These are phyloP conservation scores for Aradophagus sp. DNA, from an alignment of 1,140 invertebrate species.

Conservation along the genomic window DNA sequence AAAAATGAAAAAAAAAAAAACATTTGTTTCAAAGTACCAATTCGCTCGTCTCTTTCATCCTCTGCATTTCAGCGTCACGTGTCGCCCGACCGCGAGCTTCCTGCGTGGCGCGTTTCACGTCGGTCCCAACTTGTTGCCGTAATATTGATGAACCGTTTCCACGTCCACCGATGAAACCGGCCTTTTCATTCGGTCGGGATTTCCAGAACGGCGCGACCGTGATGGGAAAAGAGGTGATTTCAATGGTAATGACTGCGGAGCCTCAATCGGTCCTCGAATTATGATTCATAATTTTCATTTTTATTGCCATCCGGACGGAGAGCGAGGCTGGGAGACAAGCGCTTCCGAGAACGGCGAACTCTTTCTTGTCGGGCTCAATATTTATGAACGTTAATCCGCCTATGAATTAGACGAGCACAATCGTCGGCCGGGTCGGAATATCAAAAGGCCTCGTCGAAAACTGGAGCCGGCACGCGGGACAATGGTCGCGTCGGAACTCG, in stretches of 20 bases:
- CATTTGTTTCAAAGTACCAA: too few relatives aligned
- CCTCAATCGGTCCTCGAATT: constrained; percentile 32
- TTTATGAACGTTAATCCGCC: constrained; percentile 41
- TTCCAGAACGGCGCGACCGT: constrained; percentile 3
- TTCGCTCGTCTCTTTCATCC: background rate
- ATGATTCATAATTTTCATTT: constrained; percentile 48
- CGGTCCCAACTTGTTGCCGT: constrained; percentile 37
- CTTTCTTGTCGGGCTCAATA: constrained; percentile 33
- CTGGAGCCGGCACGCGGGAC: too few relatives aligned
- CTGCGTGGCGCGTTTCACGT: constrained; percentile 32
- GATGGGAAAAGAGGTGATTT: constrained; percentile 36
- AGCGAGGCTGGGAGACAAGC: constrained; percentile 39
- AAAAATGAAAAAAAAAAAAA: too few relatives aligned
- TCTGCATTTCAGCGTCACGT: constrained; percentile 34
- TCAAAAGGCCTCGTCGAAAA: too few relatives aligned
- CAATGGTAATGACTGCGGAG: constrained; percentile 31
- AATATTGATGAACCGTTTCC: constrained; percentile 48
- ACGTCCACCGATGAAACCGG: too few relatives aligned
- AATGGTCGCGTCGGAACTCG: too few relatives aligned
- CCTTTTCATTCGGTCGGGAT: too few relatives aligned
- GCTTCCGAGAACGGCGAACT: constrained; percentile 38
- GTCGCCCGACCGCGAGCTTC: constrained; percentile 22
- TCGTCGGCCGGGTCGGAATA: constrained; percentile 14
- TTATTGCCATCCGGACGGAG: constrained; percentile 30
- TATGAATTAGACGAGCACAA: constrained; percentile 31